Evolutionary conservation across 2,797 vertebrate species (phyloP).

Genomic region (Lacerta viridis): DNA sequence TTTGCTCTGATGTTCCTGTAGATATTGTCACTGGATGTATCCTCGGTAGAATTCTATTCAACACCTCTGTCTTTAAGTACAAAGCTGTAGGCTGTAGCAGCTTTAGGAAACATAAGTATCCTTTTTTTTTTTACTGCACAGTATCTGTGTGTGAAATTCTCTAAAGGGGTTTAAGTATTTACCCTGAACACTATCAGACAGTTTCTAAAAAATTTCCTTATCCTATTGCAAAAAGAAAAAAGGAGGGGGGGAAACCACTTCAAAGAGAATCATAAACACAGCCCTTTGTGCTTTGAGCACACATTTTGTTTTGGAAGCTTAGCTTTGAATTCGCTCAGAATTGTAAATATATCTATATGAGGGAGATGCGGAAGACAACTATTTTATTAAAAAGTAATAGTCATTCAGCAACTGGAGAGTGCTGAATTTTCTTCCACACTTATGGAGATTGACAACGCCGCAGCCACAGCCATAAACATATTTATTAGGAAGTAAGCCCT

Average conservation of each 20-base stretch:
- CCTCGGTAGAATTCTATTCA: constrained; percentile 94
- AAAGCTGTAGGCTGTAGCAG: constrained; percentile 89
- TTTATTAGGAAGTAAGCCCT: constrained; percentile 22
- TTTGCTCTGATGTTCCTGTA: constrained; percentile 85
- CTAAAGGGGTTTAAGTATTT: constrained; percentile 99
- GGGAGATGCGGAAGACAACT: constrained; percentile 65
- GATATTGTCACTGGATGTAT: constrained; percentile 93
- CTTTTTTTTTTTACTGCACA: constrained; percentile 89
- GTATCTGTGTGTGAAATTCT: constrained; percentile 98
- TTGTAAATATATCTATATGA: constrained; percentile 73
- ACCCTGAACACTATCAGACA: constrained; percentile 97
- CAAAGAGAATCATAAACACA: constrained; percentile 98
- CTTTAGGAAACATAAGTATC: constrained; percentile 95
- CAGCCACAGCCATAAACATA: constrained; percentile 53
- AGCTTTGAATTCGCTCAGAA: constrained; percentile 81
- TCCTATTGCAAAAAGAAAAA: constrained; percentile 88
- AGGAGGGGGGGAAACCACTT: constrained; percentile 79
- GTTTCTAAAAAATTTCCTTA: constrained; percentile 96
- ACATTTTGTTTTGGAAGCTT: constrained; percentile 83
- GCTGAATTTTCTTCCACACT: constrained; percentile 43
- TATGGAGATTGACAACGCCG: constrained; percentile 51
- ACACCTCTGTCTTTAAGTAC: constrained; percentile 94
- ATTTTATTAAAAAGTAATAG: constrained; percentile 29
- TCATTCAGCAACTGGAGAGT: constrained; percentile 46
- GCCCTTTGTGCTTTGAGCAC: constrained; percentile 86